A percentile compares a stretch with the other conserved stretches of the same genome.
Evolutionary conservation across 2,113 vertebrate species (phyloP).

Genomic region (Emydocephalus ijimae): DNA sequence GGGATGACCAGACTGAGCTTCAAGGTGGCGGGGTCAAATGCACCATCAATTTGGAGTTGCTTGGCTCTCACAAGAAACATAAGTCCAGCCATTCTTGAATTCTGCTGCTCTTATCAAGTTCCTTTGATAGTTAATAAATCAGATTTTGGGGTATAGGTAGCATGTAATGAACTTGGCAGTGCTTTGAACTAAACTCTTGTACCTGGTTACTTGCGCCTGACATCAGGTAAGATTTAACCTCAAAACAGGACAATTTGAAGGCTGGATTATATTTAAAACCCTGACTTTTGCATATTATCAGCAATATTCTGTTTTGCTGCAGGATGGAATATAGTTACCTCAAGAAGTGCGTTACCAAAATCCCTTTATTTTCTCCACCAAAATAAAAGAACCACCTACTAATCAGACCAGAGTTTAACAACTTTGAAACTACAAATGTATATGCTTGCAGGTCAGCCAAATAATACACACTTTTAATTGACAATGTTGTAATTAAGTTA

Average conservation of each 20-base stretch:
- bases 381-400: not conserved
- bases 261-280: not conserved
- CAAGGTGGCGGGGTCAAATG: not conserved
- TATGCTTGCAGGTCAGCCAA: not conserved
- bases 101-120: not conserved
- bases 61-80: not conserved
- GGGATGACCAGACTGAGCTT: not conserved
- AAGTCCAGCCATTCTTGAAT: not conserved
- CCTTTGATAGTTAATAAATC: not conserved
- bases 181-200: not conserved
- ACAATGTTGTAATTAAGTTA: not conserved
- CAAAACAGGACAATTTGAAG: not conserved
- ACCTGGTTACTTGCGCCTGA: not conserved
- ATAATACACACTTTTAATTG: not conserved
- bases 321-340: not conserved
- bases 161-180: not conserved
- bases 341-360: not conserved
- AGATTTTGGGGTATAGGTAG: not conserved
- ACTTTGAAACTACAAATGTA: not conserved
- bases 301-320: not conserved
- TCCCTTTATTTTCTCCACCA: not conserved
- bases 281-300: not conserved
- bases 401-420: not conserved
- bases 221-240: not conserved
- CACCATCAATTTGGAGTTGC: not conserved